Evolutionary conservation across 1,140 invertebrate species (phyloP).

Genomic region (Drosophila pseudoananassae): DNA sequence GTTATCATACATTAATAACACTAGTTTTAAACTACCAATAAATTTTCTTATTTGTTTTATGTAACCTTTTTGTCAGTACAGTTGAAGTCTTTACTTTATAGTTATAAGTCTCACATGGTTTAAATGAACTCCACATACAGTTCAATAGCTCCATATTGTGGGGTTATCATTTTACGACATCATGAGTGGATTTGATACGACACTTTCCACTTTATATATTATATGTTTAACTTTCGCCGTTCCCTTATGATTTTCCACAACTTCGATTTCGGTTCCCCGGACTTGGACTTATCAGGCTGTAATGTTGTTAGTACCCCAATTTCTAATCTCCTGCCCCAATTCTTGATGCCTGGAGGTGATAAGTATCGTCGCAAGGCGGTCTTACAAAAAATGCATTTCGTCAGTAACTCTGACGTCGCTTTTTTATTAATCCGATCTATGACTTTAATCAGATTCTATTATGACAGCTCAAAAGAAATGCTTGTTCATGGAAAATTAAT

Average conservation of each 20-base stretch:
- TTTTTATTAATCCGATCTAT: not conserved
- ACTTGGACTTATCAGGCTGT: slow-evolving; percentile 19
- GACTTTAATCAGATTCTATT: slow-evolving; percentile 11
- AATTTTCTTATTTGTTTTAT: not conserved
- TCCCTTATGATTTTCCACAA: not conserved
- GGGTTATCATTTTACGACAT: slow-evolving; percentile 58
- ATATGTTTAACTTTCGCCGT: slow-evolving; percentile 28
- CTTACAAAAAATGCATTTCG: slow-evolving; percentile 13
- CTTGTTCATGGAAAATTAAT: not conserved
- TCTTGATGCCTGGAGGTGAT: slow-evolving; percentile 31
- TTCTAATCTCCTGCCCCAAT: slow-evolving; percentile 45
- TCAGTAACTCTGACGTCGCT: not conserved
- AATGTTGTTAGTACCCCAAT: slow-evolving; percentile 30
- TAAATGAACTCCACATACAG: slow-evolving; percentile 20
- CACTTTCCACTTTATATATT: not conserved
- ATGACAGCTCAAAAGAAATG: slow-evolving; percentile 6
- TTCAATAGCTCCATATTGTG: slow-evolving; percentile 47
- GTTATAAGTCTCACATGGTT: slow-evolving; percentile 15
- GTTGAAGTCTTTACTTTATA: slow-evolving; percentile 21
- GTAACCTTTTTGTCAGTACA: slow-evolving; percentile 25
- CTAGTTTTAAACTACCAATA: not conserved
- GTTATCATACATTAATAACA: too few relatives aligned
- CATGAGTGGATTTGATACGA: slow-evolving; percentile 1
- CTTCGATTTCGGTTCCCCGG: not conserved
- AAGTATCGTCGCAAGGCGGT: slow-evolving; percentile 1